A percentile compares a stretch with the other conserved stretches of the same genome.
These are phyloP conservation scores for Neoaliturus tenellus DNA, from an alignment of 2,888 invertebrate genomes.

Conservation along the genomic window DNA sequence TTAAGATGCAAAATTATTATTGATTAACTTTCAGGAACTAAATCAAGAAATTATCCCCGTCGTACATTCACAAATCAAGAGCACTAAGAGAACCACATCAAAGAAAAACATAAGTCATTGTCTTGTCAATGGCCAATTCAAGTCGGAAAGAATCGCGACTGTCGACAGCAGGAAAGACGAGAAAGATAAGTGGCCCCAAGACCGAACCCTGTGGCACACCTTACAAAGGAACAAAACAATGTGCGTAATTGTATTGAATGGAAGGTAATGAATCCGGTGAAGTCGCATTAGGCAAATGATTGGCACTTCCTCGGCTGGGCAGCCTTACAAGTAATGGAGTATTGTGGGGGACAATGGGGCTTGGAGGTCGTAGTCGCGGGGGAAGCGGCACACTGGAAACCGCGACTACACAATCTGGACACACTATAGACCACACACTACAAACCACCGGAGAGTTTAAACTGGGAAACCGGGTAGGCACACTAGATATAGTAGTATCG, in stretches of 20 bases:
- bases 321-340: conserved; percentile 47
- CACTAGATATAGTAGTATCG: too few relatives aligned
- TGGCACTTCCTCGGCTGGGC: conserved; percentile 32
- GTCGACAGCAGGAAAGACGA: conserved; percentile 11
- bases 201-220: conserved; percentile 20
- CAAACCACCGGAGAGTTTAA: too few relatives aligned
- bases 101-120: too few relatives aligned
- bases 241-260: conserved; percentile 41
- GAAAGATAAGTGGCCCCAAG: conserved; percentile 39
- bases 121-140: neutral
- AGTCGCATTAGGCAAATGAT: conserved; percentile 45
- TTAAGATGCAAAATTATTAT: too few relatives aligned
- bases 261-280: conserved; percentile 43
- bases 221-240: conserved; percentile 38
- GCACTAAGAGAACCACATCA: too few relatives aligned
- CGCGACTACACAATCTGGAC: too few relatives aligned
- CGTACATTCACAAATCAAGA: too few relatives aligned
- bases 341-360: conserved; percentile 42
- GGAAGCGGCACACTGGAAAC: too few relatives aligned
- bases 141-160: neutral
- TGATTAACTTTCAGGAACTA: too few relatives aligned
- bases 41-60: too few relatives aligned
- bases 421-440: too few relatives aligned
- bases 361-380: neutral
- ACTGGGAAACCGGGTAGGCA: too few relatives aligned